Percentiles rank a stretch among this genome's conserved stretches.
These are phyloP conservation scores for Bellardia pandia DNA, from an alignment of 2,888 invertebrate species.

Conservation along the genomic window DNA sequence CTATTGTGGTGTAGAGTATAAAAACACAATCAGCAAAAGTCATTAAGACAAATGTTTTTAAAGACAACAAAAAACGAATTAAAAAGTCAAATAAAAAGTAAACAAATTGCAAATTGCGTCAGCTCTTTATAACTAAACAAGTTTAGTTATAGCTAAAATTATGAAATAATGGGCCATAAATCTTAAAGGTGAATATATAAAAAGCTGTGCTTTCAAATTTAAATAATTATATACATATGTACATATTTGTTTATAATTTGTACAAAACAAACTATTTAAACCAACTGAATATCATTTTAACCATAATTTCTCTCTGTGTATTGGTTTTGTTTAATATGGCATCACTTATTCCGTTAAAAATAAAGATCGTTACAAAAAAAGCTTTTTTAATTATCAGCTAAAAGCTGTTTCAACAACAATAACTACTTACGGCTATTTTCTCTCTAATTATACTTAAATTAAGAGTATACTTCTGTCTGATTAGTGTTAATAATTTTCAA, in stretches of 20 bases:
- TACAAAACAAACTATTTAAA: too few relatives aligned
- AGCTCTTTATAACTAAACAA: conserved; percentile 9
- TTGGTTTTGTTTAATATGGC: conserved; percentile 20
- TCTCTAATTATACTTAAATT: conserved; percentile 17
- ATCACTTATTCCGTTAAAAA: conserved; percentile 21
- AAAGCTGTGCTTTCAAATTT: too few relatives aligned
- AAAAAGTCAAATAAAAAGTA: conserved; percentile 11
- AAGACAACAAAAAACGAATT: conserved; percentile 1
- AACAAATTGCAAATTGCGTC: conserved; percentile 48
- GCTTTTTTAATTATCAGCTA: conserved; percentile 32
- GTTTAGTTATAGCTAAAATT: conserved; percentile 1
- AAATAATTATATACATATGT: too few relatives aligned
- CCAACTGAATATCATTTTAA: neutral
- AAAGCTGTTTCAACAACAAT: neutral
- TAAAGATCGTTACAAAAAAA: conserved; percentile 56
- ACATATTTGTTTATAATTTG: too few relatives aligned
- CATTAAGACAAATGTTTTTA: conserved; percentile 20
- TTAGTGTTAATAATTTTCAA: neutral
- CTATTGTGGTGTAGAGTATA: too few relatives aligned
- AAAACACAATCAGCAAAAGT: neutral
- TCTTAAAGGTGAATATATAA: too few relatives aligned
- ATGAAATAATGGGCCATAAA: neutral
- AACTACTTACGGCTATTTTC: conserved; percentile 47
- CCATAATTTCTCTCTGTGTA: conserved; percentile 28
- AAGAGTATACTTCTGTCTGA: conserved; percentile 10